Percentiles rank a stretch among this genome's conserved stretches.
These are phyloP conservation scores for Gordius sp. DNA, from an alignment of 2,888 invertebrate species.

Conservation along the genomic window DNA sequence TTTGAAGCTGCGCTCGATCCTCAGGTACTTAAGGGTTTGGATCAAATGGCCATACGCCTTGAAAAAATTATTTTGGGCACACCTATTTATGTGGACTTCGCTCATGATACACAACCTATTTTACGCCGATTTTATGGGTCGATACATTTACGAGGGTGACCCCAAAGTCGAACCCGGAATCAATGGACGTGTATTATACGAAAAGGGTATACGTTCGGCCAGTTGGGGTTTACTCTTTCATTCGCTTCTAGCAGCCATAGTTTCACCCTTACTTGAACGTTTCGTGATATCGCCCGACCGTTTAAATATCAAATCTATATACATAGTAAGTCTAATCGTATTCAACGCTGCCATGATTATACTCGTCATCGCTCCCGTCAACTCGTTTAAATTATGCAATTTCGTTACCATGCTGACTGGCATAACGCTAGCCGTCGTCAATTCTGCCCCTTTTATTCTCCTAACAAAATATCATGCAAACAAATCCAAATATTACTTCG, in stretches of 20 bases:
- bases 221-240: slow-evolving; percentile 9
- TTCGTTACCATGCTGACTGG: slow-evolving; percentile 2
- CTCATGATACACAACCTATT: slow-evolving; percentile 3
- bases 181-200: background rate
- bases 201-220: background rate
- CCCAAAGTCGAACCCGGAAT: background rate
- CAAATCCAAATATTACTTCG: slow-evolving; percentile 10
- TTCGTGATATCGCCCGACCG: background rate
- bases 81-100: slow-evolving; percentile 3
- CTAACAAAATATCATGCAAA: slow-evolving; percentile 5
- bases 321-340: background rate
- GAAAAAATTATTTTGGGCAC: background rate
- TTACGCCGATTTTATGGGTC: slow-evolving; percentile 9
- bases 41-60: background rate
- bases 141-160: slow-evolving; percentile 5
- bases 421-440: slow-evolving; percentile 5
- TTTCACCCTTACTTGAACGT: slow-evolving; percentile 1
- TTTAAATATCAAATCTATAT: background rate
- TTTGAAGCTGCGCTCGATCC: background rate
- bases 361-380: background rate
- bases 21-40: background rate
- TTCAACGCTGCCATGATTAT: background rate
- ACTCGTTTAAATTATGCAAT: background rate
- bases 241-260: background rate
- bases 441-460: slow-evolving; percentile 7